Evolutionary conservation across 2,797 vertebrate genomes (phyloP).

Genomic region (Macropodus opercularis): DNA sequence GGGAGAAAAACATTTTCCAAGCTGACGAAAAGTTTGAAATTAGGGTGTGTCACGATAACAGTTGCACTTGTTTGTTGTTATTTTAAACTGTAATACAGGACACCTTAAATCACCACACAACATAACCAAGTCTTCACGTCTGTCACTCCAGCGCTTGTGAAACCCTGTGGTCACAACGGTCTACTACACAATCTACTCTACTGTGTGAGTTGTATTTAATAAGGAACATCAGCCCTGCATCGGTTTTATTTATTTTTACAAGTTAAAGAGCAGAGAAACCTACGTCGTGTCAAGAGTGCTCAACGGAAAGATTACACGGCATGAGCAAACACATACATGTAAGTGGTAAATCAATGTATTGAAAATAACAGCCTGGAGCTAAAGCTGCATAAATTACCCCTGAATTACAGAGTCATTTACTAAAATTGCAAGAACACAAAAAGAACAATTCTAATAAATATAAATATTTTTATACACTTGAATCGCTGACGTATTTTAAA

Average conservation of each 20-base stretch:
- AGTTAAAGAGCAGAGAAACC: constrained; percentile 23
- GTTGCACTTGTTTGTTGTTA: constrained; percentile 72
- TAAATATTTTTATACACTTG: constrained; percentile 21
- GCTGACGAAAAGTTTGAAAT: constrained; percentile 79
- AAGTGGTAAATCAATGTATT: constrained; percentile 24
- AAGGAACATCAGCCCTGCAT: constrained; percentile 22
- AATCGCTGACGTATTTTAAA: constrained; percentile 30
- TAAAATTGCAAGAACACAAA: constrained; percentile 21
- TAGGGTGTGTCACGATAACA: constrained; percentile 77
- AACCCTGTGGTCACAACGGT: constrained; percentile 60
- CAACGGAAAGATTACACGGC: constrained; percentile 12
- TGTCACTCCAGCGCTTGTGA: constrained; percentile 56
- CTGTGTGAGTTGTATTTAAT: constrained; percentile 41
- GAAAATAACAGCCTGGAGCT: constrained; percentile 46
- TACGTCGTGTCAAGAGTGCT: constrained; percentile 12
- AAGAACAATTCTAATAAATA: constrained; percentile 14
- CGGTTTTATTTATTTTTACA: constrained; percentile 11
- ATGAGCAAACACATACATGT: constrained; percentile 13
- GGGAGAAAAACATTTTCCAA: constrained; percentile 73
- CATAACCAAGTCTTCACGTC: constrained; percentile 46
- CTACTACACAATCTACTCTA: constrained; percentile 22
- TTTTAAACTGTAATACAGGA: constrained; percentile 65
- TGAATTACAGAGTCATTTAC: constrained; percentile 14
- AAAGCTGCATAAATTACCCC: constrained; percentile 28
- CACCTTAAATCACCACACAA: constrained; percentile 63